Base-by-base conservation (phyloP, 2,888 invertebrate genomes). In the Marasmarcha lunaedactyla region DNA sequence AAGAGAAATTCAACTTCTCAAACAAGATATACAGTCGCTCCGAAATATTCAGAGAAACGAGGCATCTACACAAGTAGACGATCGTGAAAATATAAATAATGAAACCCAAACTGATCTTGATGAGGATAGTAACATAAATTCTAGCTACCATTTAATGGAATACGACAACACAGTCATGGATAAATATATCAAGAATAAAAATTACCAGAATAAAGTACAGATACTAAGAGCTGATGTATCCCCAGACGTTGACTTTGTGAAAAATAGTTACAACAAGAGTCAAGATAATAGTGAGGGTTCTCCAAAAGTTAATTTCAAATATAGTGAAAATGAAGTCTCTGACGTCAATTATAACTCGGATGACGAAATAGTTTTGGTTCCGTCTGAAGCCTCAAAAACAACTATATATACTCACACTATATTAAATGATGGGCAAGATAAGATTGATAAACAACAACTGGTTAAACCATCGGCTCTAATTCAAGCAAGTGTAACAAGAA, bases 1-100 rank as follows among this genome's bases (percentile, higher is more conserved):
- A 10, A 49, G 59, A 36, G 69, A 71, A 51, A 51, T 72, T 6
- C 39, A 38, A 20, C 36, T 9, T 47, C 77, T 7, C 58, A 65
- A 51, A 54, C 53, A 12, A 20, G 45, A 55, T 15, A 45, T 73
- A n/a, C 43, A 59, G 2, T 36, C 45, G 13, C 35, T 71, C 13
- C 58, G 57, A 47, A 61, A 61, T 37, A 68, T 59, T 50, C 37
- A 51, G 27, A 41, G 36, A 15, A 40, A 37, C 10, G 45, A 51
- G 36, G 54, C 62, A 37, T 53, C 57, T 2, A 55, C 63, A 11
- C 50, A 62, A 34, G 14, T 14, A 4, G 30, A 30, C 30, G 6
- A 3, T 37, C 51, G 48, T 40, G 61, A 69, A 50, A 43, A 49
- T 26, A 47, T 52, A 42, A 42, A 43, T 35, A 33, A 14, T 34